These are phyloP conservation scores for Microcebus lehilahytsara DNA, from an alignment of 2,113 vertebrate genomes.

Conservation along the genomic window DNA sequence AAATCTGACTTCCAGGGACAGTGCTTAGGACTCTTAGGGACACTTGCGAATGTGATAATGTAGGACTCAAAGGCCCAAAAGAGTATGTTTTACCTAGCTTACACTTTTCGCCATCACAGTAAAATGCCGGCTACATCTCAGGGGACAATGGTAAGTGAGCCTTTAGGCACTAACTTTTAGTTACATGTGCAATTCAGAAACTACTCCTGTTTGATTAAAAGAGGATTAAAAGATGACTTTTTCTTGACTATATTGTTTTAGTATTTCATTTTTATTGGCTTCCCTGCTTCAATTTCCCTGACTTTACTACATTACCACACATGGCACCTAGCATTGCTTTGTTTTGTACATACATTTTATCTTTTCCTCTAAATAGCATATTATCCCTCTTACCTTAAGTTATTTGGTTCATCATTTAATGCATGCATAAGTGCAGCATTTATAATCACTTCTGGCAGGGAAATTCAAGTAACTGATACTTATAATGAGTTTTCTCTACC, in stretches of 20 bases:
- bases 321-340: background rate
- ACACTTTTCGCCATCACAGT: background rate
- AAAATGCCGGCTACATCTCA: conserved; percentile 15
- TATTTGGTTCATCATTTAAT: background rate
- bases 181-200: background rate
- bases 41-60: background rate
- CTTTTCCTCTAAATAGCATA: background rate
- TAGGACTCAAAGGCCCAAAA: background rate
- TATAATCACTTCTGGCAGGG: background rate
- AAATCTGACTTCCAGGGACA: background rate
- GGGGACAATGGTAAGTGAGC: background rate
- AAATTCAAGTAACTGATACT: background rate
- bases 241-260: background rate
- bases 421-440: background rate
- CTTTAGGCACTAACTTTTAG: background rate
- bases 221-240: background rate
- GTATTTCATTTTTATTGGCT: background rate
- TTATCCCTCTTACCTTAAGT: background rate
- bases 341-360: background rate
- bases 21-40: background rate
- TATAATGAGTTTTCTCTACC: background rate
- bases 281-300: background rate
- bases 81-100: background rate
- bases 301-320: background rate
- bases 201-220: background rate